phyloP scores from a whole-genome alignment of 2,113 vertebrate species.

The Choloepus hoffmanni region DNA sequence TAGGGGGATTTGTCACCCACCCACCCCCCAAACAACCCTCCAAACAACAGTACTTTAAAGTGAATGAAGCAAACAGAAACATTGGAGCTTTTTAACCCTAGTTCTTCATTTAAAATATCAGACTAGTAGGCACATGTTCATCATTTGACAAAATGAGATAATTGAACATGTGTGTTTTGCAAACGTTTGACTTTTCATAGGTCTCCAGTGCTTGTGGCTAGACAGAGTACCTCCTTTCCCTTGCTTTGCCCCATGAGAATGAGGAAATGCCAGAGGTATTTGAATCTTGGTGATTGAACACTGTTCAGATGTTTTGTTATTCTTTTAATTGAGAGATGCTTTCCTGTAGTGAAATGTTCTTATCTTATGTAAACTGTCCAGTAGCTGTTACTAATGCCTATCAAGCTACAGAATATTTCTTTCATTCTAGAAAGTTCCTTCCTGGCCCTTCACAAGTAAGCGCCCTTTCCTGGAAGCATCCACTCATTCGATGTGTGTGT shows the following conservation, averaged over 20 bases:
- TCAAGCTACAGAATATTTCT: background rate
- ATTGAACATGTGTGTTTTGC: background rate
- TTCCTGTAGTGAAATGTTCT: background rate
- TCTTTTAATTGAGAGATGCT: background rate
- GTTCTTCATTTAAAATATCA: conserved; percentile 3
- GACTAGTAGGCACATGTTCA: background rate
- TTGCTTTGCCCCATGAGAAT: background rate
- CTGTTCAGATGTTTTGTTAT: background rate
- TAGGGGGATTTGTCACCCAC: background rate
- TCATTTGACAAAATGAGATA: background rate
- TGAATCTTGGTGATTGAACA: background rate
- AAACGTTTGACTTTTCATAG: background rate
- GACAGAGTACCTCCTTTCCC: background rate
- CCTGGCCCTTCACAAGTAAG: background rate
- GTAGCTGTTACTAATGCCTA: background rate
- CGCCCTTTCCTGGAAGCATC: background rate
- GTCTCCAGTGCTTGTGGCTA: background rate
- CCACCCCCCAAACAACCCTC: too few relatives aligned
- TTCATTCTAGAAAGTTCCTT: background rate
- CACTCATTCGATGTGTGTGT: background rate
- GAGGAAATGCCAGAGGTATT: background rate
- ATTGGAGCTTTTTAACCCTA: background rate
- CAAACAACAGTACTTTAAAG: background rate
- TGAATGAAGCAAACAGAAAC: too few relatives aligned
- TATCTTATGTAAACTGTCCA: fast-evolving